phyloP scores from a whole-genome alignment of 2,888 invertebrate genomes.

The Homarus gammarus region DNA sequence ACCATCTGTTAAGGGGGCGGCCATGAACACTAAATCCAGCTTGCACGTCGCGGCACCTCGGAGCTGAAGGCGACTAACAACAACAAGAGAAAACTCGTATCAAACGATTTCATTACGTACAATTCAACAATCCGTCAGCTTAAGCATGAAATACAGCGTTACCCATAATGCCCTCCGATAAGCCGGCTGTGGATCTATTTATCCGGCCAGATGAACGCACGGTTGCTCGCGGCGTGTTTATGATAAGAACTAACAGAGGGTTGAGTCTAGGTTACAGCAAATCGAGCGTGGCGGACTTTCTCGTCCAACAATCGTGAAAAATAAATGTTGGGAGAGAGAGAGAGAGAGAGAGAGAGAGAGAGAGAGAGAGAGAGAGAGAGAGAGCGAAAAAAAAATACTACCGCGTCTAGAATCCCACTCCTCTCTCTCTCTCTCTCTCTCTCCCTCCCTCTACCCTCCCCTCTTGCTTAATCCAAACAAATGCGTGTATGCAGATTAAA shows the following conservation, averaged over 20 bases:
- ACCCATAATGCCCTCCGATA: constrained; percentile 29
- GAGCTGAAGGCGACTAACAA: too few species aligned
- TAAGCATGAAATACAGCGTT: constrained; percentile 39
- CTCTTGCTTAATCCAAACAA: constrained; percentile 64
- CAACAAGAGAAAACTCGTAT: too few species aligned
- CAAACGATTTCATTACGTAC: constrained; percentile 48
- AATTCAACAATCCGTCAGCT: constrained; percentile 31
- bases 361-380: constrained; percentile 9
- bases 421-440: neutral
- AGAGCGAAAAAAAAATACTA: constrained; percentile 7
- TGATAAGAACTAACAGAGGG: constrained; percentile 7
- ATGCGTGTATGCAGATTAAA: constrained; percentile 70
- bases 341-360: neutral
- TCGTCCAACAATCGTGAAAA: constrained; percentile 33
- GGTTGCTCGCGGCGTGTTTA: neutral
- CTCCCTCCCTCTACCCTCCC: neutral
- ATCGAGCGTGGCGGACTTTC: constrained; percentile 51
- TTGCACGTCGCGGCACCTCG: too few species aligned
- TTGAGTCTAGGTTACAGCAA: constrained; percentile 1
- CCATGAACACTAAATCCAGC: too few species aligned
- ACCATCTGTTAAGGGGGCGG: too few species aligned
- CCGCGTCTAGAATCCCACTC: constrained; percentile 19
- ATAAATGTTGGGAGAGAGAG: constrained; percentile 29
- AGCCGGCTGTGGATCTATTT: constrained; percentile 10
- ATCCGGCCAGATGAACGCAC: neutral